These are phyloP conservation scores for Myocastor coypus DNA, from an alignment of 2,113 vertebrate species.

Conservation along the genomic window DNA sequence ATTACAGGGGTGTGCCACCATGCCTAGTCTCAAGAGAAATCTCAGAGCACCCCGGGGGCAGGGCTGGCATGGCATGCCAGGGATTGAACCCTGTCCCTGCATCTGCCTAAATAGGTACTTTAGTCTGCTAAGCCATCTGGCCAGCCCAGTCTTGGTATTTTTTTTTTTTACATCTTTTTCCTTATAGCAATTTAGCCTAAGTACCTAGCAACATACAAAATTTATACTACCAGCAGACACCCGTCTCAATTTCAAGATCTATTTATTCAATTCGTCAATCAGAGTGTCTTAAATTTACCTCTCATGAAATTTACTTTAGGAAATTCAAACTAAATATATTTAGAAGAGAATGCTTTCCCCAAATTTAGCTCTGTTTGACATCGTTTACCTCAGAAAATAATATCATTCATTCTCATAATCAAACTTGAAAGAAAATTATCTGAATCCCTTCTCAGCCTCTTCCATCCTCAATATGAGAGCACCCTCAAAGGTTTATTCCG, in stretches of 20 bases:
- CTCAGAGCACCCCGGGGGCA: too few relatives aligned
- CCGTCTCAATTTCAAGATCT: background rate
- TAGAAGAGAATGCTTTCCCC: background rate
- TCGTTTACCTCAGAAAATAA: background rate
- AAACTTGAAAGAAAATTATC: background rate
- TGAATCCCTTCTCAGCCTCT: background rate
- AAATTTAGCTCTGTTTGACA: background rate
- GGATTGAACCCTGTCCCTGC: too few relatives aligned
- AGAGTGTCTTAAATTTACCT: background rate
- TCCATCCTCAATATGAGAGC: background rate
- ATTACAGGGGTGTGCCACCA: too few relatives aligned
- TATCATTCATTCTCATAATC: background rate
- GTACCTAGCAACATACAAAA: background rate
- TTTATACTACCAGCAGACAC: background rate
- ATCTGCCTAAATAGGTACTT: too few relatives aligned
- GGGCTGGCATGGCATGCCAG: too few relatives aligned
- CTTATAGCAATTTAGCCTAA: background rate
- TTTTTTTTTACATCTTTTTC: background rate
- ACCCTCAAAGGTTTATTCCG: background rate
- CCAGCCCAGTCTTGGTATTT: background rate
- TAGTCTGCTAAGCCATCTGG: too few relatives aligned
- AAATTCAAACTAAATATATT: background rate
- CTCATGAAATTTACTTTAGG: background rate
- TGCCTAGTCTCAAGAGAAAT: too few relatives aligned
- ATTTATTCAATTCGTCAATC: background rate